phyloP scores from a whole-genome alignment of 1,140 invertebrate species.

The Nasonia longicornis region DNA sequence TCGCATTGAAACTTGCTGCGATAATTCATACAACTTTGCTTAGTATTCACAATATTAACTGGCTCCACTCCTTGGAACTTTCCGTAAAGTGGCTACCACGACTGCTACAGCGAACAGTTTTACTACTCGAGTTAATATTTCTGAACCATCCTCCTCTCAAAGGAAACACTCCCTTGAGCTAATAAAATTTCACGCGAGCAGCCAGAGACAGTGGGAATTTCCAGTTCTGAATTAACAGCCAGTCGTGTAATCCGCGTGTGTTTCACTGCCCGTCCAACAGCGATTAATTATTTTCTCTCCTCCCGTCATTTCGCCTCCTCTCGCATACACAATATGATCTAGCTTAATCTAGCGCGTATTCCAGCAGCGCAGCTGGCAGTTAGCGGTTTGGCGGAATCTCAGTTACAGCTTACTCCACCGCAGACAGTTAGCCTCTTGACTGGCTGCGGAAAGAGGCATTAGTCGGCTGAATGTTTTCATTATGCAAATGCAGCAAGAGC shows the following conservation, averaged over 20 bases:
- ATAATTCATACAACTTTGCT: too few species aligned
- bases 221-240: too few species aligned
- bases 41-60: too few species aligned
- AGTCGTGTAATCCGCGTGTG: too few species aligned
- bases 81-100: too few species aligned
- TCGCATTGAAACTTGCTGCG: not conserved
- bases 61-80: too few species aligned
- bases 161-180: too few species aligned
- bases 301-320: not conserved
- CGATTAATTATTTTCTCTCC: not conserved
- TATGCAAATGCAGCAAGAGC: not conserved
- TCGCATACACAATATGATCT: not conserved
- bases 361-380: not conserved
- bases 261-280: too few species aligned
- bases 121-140: not conserved
- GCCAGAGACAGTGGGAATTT: too few species aligned
- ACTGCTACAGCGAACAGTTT: not conserved
- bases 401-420: not conserved
- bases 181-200: too few species aligned
- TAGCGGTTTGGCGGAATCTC: constrained; percentile 29
- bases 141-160: not conserved
- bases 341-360: not conserved
- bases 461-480: constrained; percentile 29
- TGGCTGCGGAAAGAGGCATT: not conserved
- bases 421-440: constrained; percentile 1